Percentiles rank a stretch among this genome's conserved stretches.
phyloP scores from a whole-genome alignment of 1,140 invertebrate genomes.

The Pectinophora gossypiella region DNA sequence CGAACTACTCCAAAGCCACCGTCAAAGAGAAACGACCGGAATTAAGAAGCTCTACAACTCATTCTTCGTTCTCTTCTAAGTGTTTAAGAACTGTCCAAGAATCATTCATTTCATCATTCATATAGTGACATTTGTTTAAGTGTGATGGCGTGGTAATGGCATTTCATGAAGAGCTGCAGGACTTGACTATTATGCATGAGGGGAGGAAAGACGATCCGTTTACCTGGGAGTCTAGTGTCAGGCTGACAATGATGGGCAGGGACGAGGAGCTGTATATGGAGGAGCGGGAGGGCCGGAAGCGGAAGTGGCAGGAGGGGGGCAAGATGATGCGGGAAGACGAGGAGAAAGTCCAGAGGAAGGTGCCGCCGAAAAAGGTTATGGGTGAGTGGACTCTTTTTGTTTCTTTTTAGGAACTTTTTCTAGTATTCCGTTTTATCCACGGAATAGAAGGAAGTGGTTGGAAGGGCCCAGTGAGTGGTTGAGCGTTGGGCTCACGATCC shows the following conservation, averaged over 20 bases:
- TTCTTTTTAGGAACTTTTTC: not conserved
- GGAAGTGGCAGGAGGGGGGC: constrained; percentile 56
- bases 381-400: constrained; percentile 33
- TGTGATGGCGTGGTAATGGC: constrained; percentile 58
- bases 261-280: constrained; percentile 59
- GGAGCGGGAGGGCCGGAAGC: constrained; percentile 47
- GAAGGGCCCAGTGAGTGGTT: too few species aligned
- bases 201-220: constrained; percentile 45
- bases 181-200: constrained; percentile 64
- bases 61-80: constrained; percentile 90
- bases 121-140: constrained; percentile 46
- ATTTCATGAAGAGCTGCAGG: constrained; percentile 47
- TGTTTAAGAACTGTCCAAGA: constrained; percentile 21
- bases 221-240: constrained; percentile 56
- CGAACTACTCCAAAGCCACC: constrained; percentile 84
- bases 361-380: constrained; percentile 64
- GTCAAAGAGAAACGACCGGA: constrained; percentile 86
- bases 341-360: constrained; percentile 55
- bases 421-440: too few species aligned
- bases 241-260: constrained; percentile 44
- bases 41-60: constrained; percentile 91
- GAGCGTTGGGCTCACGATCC: too few species aligned
- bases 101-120: constrained; percentile 46
- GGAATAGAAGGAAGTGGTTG: too few species aligned
- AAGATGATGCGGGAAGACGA: constrained; percentile 57